Conservation (phyloP, 2,888 invertebrate species). For the Lepidochrysops patricia region DNA sequence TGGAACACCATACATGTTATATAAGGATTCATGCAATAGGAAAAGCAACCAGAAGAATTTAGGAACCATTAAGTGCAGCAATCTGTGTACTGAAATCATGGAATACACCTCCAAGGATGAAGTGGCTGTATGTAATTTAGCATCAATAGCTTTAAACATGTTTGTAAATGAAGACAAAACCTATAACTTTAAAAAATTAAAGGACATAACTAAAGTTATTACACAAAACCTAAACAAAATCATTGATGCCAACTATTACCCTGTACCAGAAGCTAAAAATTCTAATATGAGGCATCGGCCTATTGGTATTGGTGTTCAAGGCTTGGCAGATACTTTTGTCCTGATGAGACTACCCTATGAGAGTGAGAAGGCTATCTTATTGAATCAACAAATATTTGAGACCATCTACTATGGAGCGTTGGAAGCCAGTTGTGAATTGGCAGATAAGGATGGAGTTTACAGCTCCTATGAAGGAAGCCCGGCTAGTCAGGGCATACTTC, state of each 20-base stretch:
- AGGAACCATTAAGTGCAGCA: slow-evolving; percentile 98
- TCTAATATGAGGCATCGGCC: slow-evolving; percentile 93
- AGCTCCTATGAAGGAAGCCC: slow-evolving; percentile 94
- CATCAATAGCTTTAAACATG: slow-evolving; percentile 96
- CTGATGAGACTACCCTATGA: slow-evolving; percentile 95
- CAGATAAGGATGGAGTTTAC: slow-evolving; percentile 88
- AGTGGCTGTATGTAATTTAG: slow-evolving; percentile 97
- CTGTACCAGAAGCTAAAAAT: slow-evolving; percentile 87
- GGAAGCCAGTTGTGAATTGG: slow-evolving; percentile 96
- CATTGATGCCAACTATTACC: slow-evolving; percentile 97
- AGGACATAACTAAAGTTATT: slow-evolving; percentile 89
- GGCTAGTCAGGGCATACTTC: slow-evolving; percentile 94
- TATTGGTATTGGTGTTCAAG: slow-evolving; percentile 96
- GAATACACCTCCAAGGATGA: slow-evolving; percentile 95
- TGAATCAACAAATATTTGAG: slow-evolving; percentile 98
- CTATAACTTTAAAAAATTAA: slow-evolving; percentile 91
- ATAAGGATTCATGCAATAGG: slow-evolving; percentile 96
- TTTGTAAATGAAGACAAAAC: slow-evolving; percentile 87
- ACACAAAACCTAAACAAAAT: slow-evolving; percentile 96
- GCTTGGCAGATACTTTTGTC: slow-evolving; percentile 96
- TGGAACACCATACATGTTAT: slow-evolving; percentile 97
- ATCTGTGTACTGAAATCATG: slow-evolving; percentile 97
- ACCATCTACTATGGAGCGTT: slow-evolving; percentile 97
- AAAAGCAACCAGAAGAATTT: slow-evolving; percentile 99
- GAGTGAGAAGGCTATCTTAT: slow-evolving; percentile 84